phyloP scores from a whole-genome alignment of 2,797 vertebrate genomes.

The Eulemur albifrons region DNA sequence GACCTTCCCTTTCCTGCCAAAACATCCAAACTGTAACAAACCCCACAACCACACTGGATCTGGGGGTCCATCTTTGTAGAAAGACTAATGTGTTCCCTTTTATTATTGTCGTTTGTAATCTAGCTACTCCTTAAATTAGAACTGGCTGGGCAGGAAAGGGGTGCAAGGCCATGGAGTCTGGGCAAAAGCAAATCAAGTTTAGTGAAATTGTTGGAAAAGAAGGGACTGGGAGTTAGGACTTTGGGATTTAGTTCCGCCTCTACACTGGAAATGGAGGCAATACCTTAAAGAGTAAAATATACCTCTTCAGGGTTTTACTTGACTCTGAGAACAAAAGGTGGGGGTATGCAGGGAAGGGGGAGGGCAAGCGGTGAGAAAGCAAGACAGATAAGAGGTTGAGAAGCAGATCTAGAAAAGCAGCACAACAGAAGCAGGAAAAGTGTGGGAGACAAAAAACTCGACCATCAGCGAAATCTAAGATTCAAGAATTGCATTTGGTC shows the following conservation, averaged over 20 bases:
- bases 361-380: background rate
- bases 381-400: slow-evolving; percentile 51
- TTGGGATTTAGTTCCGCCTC: background rate
- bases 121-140: background rate
- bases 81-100: background rate
- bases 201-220: background rate
- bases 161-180: background rate
- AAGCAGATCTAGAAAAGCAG: slow-evolving; percentile 56
- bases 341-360: slow-evolving; percentile 2
- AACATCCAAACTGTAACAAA: background rate
- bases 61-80: background rate
- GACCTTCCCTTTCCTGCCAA: background rate
- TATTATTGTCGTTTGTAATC: background rate
- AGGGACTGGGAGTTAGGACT: background rate
- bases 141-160: background rate
- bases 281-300: background rate
- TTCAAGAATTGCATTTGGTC: slow-evolving; percentile 71
- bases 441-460: slow-evolving; percentile 75
- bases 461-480: slow-evolving; percentile 78
- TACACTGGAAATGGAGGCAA: background rate
- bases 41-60: background rate
- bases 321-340: slow-evolving; percentile 56
- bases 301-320: background rate
- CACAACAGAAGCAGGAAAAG: slow-evolving; percentile 73
- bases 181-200: slow-evolving; percentile 21